These are phyloP conservation scores for Ruditapes philippinarum DNA, from an alignment of 1,140 invertebrate species.

Conservation along the genomic window DNA sequence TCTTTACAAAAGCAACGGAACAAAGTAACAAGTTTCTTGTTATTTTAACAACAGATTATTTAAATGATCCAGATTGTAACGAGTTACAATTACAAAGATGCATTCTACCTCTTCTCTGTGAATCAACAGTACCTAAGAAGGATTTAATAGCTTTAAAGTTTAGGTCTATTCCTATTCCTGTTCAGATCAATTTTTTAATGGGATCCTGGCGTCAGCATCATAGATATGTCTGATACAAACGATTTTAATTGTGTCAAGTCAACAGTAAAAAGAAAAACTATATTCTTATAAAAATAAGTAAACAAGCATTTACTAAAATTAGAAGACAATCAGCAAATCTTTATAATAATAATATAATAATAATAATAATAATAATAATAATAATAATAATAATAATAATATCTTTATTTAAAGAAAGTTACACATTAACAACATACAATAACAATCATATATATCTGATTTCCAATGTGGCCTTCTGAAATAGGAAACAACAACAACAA, in stretches of 20 bases:
- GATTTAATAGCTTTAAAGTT: not conserved
- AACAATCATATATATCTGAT: too few relatives aligned
- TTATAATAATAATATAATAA: too few relatives aligned
- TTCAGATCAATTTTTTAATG: not conserved
- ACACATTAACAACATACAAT: too few relatives aligned
- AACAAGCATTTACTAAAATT: too few relatives aligned
- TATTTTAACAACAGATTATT: not conserved
- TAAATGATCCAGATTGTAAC: not conserved
- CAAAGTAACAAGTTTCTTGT: not conserved
- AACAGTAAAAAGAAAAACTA: not conserved
- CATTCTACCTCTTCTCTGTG: not conserved
- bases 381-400: too few relatives aligned
- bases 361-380: too few relatives aligned
- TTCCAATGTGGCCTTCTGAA: too few relatives aligned
- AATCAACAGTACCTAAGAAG: not conserved
- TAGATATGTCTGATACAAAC: not conserved
- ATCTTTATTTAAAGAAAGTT: too few relatives aligned
- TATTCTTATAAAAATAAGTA: too few relatives aligned
- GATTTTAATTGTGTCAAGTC: not conserved
- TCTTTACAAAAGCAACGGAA: not conserved
- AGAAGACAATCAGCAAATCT: too few relatives aligned
- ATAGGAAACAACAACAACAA: too few relatives aligned
- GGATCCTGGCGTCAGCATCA: not conserved
- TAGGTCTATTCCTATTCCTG: not conserved
- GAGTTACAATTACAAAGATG: not conserved